Conservation (phyloP, 2,113 vertebrate species). For the Glaucomys volans region DNA sequence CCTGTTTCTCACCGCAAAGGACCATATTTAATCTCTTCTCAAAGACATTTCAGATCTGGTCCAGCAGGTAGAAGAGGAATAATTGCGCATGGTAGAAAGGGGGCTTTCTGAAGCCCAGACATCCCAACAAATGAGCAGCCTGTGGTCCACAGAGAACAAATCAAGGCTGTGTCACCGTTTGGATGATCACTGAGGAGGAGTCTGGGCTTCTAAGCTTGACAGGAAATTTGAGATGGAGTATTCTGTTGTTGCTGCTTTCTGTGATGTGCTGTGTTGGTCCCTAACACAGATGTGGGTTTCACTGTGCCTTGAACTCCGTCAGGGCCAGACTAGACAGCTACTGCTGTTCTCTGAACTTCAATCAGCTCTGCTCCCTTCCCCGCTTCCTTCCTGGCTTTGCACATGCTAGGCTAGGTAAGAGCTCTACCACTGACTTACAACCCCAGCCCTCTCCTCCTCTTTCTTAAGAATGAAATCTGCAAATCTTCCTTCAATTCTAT, state of each 20-base stretch:
- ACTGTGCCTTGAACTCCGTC: background rate
- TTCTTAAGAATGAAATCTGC: background rate
- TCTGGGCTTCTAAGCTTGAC: background rate
- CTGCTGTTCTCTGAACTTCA: background rate
- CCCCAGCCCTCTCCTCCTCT: background rate
- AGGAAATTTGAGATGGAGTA: background rate
- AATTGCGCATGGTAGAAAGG: too few species aligned
- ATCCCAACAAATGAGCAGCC: background rate
- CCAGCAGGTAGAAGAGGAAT: background rate
- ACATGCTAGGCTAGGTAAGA: too few species aligned
- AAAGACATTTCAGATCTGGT: background rate
- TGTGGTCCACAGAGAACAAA: background rate
- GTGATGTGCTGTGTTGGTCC: background rate
- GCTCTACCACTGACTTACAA: too few species aligned
- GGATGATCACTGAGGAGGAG: background rate
- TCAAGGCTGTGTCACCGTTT: background rate
- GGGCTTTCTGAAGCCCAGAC: background rate
- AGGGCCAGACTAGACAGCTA: too few species aligned
- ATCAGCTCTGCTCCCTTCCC: background rate
- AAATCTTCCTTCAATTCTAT: background rate
- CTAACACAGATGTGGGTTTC: background rate
- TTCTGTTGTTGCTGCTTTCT: background rate
- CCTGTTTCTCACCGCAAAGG: background rate
- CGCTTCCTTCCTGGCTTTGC: too few species aligned
- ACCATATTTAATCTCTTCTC: background rate